Base-by-base conservation (phyloP, 2,797 vertebrate species). In the Falco concolor region DNA sequence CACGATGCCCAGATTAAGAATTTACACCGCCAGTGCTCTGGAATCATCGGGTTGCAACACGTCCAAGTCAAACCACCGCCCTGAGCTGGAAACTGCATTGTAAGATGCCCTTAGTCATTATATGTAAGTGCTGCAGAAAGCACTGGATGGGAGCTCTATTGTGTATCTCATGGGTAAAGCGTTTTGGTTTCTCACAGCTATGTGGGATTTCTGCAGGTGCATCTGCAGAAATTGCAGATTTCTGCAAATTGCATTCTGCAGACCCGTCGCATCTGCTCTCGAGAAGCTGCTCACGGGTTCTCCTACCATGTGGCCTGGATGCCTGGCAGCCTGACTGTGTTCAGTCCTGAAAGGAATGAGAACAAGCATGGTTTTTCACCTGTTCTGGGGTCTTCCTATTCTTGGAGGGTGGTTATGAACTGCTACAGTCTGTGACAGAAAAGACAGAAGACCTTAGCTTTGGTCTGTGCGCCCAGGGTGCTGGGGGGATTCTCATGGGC, bases 231-330 rank as follows among this genome's bases (percentile, higher is more conserved):
- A 44, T 44, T 44, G 44, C 44, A 44, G 44, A 44, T 44, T 44
- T 44, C 44, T 44, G 44, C 44, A 44, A 44, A 44, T 44, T 44
- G 44, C 44, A 18, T 44, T 18, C 8, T 19, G 44, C 44, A 44
- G 22, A 44, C 15, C 30, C 10, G 4, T 19, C 0, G 0, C 1
- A 2, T 44, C 30, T 16, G 36, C 17, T 28, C 30, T 87, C 0
- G 0, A 44, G 79, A 64, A 54, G 12, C 23, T 59, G 23, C 50
- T 40, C 30, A 21, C 18, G 40, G 20, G 12, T 56, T 65, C 15
- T 74, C 28, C 34, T 47, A 20, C 36, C 52, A 40, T 2, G 2
- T 22, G 28, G 20, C 50, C 56, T 30, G 18, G 13, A 32, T 24
- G 18, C 34, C 19, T 45, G 40, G n/a, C 49, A 57, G 12, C 10